Evolutionary conservation across 2,888 invertebrate species (phyloP).

Genomic region (Autographa pulchrina): DNA sequence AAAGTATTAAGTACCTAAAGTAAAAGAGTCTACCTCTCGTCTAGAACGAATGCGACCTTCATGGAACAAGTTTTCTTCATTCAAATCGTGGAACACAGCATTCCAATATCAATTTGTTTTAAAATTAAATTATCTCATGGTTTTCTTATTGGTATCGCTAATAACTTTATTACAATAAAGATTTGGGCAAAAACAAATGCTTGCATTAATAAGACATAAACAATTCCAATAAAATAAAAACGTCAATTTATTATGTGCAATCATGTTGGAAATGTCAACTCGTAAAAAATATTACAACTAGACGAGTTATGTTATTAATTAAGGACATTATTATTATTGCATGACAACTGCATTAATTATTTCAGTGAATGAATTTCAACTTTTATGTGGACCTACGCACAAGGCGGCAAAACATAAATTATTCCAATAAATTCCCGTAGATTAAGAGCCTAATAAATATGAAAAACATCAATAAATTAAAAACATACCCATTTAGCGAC

Average conservation of each 20-base stretch:
- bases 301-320: not conserved
- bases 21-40: slow-evolving; percentile 27
- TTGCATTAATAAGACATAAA: slow-evolving; percentile 2
- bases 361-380: not conserved
- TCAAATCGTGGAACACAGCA: slow-evolving; percentile 17
- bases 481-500: too few relatives aligned
- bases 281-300: not conserved
- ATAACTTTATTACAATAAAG: not conserved
- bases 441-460: too few relatives aligned
- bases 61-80: slow-evolving; percentile 35
- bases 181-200: slow-evolving; percentile 3
- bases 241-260: not conserved
- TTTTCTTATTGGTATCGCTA: not conserved
- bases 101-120: not conserved
- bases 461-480: too few relatives aligned
- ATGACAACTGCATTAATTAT: not conserved
- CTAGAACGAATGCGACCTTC: slow-evolving; percentile 37
- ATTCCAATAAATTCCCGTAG: not conserved
- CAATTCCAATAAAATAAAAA: slow-evolving; percentile 7
- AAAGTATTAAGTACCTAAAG: slow-evolving; percentile 19
- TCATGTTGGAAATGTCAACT: slow-evolving; percentile 4
- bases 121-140: not conserved
- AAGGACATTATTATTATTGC: not conserved
- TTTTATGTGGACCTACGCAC: not conserved
- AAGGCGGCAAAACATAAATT: not conserved